Evolutionary conservation across 2,888 invertebrate genomes (phyloP), one percentile per base, ranked within the genome.

Genomic region (Catocala fraxini): DNA sequence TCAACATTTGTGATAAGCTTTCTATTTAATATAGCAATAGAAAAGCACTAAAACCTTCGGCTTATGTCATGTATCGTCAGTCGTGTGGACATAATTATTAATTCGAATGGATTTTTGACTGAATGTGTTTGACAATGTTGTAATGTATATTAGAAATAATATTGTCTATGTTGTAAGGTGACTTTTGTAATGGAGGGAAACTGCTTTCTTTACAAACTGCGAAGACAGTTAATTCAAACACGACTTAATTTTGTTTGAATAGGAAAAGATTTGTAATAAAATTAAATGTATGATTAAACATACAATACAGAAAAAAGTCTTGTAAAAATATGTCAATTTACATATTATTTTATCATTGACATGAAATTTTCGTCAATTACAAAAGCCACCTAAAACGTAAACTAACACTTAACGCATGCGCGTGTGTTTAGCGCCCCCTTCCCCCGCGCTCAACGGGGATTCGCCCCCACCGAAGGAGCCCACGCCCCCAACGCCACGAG

Each of bases 371-470:
- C 10, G 5, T 42, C 42, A 11, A 42, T 9, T 47, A 43, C 42
- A 15, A 57, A 63, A 57, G 54, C 54, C 51, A 54, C 45, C 5
- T 15, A 39, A 12, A 4, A 6, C 10, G 5, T 5, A 9, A 53
- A 57, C 56, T 65, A 65, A 65, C 64, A 39, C 35, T 52, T 34
- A 39, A 33, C 70, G 77, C 74, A 77, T 80, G 81, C 75, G 80
- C 75, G 80, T 81, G 83, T 79, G 82, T 76, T 76, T 82, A 83
- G 85, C 85, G 68, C 85, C 84, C 68, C 84, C 85, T 70, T 82
- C 83, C 76, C 81, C 85, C 80, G 81, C 83, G 64, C 74, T 81
- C 73, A 83, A 85, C 80, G 87, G 85, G 56, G 79, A 73, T 59
- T 71, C 81, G 0, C 53, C 42, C 49, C 41, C 55, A 4, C 45